Evolutionary conservation across 2,888 invertebrate species (phyloP), one percentile per base, ranked within the genome.

Genomic region (Sarcophaga carnaria): DNA sequence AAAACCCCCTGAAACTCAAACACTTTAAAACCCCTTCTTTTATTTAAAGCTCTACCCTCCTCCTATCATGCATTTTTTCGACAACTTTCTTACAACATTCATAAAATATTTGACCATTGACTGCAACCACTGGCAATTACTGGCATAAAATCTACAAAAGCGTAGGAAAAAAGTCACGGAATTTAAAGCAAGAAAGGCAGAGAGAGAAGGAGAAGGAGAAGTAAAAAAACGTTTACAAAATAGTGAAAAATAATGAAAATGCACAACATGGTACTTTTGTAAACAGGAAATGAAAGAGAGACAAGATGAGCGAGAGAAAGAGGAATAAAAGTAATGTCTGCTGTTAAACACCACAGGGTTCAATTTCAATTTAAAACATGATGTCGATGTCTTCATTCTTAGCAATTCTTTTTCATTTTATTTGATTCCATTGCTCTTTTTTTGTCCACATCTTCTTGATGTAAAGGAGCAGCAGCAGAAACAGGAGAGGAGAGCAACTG

Each of bases 321-420:
- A 37, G 22, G 5, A 4, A 54, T 2, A 54, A 64, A 70, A 71
- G 63, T 81, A 84, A 71, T 72, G 78, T 84, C 81, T 87, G 84
- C 78, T 79, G 79, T 76, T 81, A 76, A 84, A 75, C 78, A 81
- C 83, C 81, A 75, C 54, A 72, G 79, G 81, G 76, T 87, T 82
- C 84, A 83, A 87, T 84, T 87, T 87, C 87, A 87, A 87, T 84
- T 81, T 87, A 72, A 37, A 63, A 54, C 79, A 76, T 82, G 63
- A 84, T 82, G 75, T 71, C 64, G 49, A 79, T 81, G 67, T 25
- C 71, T 75, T 81, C 64, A 71, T 81, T 47, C 25, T 45, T 74
- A 54, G 60, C 25, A 27, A 72, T 76, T 63, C 27, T 47, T 62
- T 49, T 62, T 49, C 3, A 62, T 80, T 75, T 69, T 69, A 75